Percentiles rank a stretch among this genome's conserved stretches.
These are phyloP conservation scores for Pammene fasciana DNA, from an alignment of 2,888 invertebrate species.

Conservation along the genomic window DNA sequence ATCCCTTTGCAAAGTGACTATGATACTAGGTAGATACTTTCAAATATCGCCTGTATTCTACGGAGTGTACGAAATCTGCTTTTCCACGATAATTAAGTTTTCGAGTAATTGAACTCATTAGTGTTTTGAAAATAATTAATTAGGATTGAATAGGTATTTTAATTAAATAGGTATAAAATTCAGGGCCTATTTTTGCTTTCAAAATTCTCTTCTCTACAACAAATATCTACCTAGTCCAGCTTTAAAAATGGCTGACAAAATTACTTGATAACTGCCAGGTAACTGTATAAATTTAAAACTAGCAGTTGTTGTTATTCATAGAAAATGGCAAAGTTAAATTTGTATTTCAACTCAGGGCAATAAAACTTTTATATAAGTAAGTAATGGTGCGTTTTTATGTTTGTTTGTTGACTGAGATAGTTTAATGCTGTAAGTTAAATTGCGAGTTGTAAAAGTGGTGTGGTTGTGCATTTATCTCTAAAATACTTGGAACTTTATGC, in stretches of 20 bases:
- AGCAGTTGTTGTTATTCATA: constrained; percentile 13
- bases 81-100: constrained; percentile 1
- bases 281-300: constrained; percentile 5
- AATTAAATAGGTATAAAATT: not conserved
- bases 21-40: too few species aligned
- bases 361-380: constrained; percentile 33
- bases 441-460: constrained; percentile 74
- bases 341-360: constrained; percentile 2
- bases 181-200: not conserved
- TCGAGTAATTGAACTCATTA: not conserved
- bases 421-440: constrained; percentile 77
- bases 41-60: not conserved
- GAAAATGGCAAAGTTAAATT: constrained; percentile 10
- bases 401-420: constrained; percentile 63
- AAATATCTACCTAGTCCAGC: too few species aligned
- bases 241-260: too few species aligned
- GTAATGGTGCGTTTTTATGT: constrained; percentile 54
- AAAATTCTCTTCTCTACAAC: too few species aligned
- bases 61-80: not conserved
- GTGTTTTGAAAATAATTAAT: not conserved
- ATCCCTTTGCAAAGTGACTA: not conserved
- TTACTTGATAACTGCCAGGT: not conserved
- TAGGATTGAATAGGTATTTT: too few species aligned
- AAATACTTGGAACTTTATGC: not conserved
- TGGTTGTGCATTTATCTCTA: constrained; percentile 52